Percentiles rank a stretch among this genome's conserved stretches.
phyloP scores from a whole-genome alignment of 2,888 invertebrate genomes.

The Hybos culiciformis region DNA sequence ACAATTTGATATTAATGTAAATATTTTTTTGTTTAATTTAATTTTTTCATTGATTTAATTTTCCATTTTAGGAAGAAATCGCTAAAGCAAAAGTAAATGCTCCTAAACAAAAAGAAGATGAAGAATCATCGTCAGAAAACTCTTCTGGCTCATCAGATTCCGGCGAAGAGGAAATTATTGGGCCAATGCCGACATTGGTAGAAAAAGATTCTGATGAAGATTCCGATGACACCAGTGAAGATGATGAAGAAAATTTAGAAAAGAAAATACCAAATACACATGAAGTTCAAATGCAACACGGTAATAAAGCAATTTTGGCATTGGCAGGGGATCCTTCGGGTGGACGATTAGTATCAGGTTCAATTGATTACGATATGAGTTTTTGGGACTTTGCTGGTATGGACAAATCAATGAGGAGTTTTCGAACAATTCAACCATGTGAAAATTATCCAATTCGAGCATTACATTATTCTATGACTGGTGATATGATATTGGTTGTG shows the following conservation, averaged over 20 bases:
- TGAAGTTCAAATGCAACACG: conserved; percentile 78
- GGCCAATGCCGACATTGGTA: conserved; percentile 24
- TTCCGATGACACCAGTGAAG: conserved; percentile 42
- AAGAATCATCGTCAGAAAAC: conserved; percentile 13
- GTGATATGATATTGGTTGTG: conserved; percentile 83
- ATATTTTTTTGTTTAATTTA: conserved; percentile 14
- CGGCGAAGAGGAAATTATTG: conserved; percentile 22
- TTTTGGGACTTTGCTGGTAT: conserved; percentile 99
- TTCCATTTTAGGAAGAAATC: conserved; percentile 29
- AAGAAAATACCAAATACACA: conserved; percentile 59
- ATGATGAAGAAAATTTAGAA: conserved; percentile 32
- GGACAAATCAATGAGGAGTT: conserved; percentile 84
- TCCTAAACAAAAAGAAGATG: conserved; percentile 15
- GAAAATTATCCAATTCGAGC: conserved; percentile 89
- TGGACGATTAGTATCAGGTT: conserved; percentile 73
- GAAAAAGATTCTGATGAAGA: conserved; percentile 24
- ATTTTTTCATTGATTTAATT: not conserved
- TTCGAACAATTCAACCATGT: conserved; percentile 85
- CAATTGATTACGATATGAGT: conserved; percentile 89
- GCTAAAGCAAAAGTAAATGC: conserved; percentile 29
- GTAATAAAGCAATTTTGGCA: conserved; percentile 77
- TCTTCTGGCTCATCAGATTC: conserved; percentile 1
- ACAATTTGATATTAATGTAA: conserved; percentile 64
- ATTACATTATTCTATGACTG: conserved; percentile 79
- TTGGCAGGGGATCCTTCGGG: conserved; percentile 89